Percentiles rank a stretch among this genome's conserved stretches.
phyloP scores from a whole-genome alignment of 2,888 invertebrate genomes.

The Nineta flava region DNA sequence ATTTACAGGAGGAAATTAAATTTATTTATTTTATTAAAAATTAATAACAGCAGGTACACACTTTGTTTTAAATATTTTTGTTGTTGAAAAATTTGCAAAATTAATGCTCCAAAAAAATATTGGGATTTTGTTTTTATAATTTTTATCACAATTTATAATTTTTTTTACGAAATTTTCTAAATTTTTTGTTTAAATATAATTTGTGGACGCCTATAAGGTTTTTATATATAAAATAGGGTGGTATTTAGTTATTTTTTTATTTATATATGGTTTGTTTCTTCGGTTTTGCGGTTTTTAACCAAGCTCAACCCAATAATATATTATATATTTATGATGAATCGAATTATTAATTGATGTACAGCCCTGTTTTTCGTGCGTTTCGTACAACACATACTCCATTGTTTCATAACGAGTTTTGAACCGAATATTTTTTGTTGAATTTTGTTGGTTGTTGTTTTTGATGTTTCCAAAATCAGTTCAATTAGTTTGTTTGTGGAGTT shows the following conservation, averaged over 20 bases:
- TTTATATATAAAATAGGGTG: too few species aligned
- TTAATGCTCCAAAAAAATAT: background rate
- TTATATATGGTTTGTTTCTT: too few species aligned
- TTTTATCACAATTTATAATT: too few species aligned
- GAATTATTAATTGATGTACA: slow-evolving; percentile 8
- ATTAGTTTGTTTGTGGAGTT: too few species aligned
- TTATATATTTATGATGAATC: background rate
- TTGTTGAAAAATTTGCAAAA: background rate
- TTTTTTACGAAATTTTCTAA: too few species aligned
- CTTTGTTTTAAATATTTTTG: background rate
- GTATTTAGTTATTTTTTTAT: too few species aligned
- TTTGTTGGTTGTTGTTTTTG: too few species aligned
- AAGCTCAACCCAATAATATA: slow-evolving; percentile 4
- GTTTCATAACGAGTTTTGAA: slow-evolving; percentile 21
- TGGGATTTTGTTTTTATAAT: background rate
- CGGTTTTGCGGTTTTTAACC: background rate
- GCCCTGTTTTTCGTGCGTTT: slow-evolving; percentile 29
- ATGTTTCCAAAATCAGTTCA: too few species aligned
- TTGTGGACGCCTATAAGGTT: too few species aligned
- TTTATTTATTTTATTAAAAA: background rate
- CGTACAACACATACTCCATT: slow-evolving; percentile 28
- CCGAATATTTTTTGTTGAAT: background rate
- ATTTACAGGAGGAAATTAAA: background rate
- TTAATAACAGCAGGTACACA: slow-evolving; percentile 3
- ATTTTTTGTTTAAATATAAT: too few species aligned